These are phyloP conservation scores for Clusia tigrina DNA, from an alignment of 2,888 invertebrate species.

Conservation along the genomic window DNA sequence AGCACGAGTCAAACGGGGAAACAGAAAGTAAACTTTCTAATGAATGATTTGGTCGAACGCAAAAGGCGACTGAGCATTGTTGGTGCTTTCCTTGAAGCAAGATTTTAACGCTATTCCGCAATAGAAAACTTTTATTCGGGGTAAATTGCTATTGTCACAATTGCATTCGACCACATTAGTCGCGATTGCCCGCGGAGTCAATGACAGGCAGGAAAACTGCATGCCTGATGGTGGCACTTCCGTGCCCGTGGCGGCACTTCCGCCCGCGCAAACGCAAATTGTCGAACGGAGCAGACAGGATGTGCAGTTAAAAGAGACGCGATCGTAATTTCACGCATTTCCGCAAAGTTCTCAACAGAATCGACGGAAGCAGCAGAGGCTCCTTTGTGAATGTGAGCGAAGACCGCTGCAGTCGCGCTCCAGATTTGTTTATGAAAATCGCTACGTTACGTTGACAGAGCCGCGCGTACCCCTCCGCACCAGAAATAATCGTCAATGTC, in stretches of 20 bases:
- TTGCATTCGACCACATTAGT: no score
- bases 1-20: slow-evolving; percentile 30
- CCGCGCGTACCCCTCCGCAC: no score
- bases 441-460: no score
- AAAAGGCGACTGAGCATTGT: no score
- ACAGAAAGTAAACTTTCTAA: slow-evolving; percentile 13
- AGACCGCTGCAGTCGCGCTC: no score
- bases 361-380: background rate
- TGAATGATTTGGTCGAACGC: slow-evolving; percentile 2
- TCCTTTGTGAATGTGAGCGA: background rate
- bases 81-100: background rate
- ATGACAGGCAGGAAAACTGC: slow-evolving; percentile 25
- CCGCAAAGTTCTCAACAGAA: background rate
- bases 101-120: slow-evolving; percentile 29
- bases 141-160: no score
- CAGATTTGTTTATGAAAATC: background rate
- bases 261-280: slow-evolving; percentile 13
- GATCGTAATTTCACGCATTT: background rate
- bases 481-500: no score
- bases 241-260: slow-evolving; percentile 17
- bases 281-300: slow-evolving; percentile 24
- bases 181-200: background rate
- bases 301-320: slow-evolving; percentile 19
- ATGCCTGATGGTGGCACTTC: slow-evolving; percentile 31
- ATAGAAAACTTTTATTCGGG: no score